Conservation (phyloP, 2,113 vertebrate species). For the Delphinapterus leucas region DNA sequence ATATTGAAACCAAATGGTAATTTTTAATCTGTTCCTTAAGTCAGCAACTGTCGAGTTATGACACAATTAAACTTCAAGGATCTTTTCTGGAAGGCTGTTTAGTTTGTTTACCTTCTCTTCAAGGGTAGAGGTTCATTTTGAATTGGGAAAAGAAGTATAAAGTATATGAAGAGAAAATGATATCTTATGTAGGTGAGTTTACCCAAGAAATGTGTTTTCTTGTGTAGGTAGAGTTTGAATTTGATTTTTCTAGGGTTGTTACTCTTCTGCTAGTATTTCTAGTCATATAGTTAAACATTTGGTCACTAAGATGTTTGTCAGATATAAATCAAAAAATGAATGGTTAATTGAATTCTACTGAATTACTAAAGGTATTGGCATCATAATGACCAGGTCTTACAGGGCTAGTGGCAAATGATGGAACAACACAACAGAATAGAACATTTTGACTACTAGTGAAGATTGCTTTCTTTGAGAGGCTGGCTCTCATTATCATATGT, state of each 20-base stretch:
- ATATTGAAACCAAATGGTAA: conserved; percentile 18
- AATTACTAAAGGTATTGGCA: background rate
- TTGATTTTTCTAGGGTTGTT: background rate
- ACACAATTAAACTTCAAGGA: background rate
- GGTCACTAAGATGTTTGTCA: conserved; percentile 1
- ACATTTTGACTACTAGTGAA: background rate
- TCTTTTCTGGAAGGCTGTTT: conserved; percentile 6
- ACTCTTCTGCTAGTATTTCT: conserved; percentile 6
- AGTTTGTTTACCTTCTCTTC: background rate
- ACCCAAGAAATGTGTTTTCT: background rate
- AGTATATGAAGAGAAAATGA: background rate
- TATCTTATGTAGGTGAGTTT: background rate
- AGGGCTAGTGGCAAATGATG: background rate
- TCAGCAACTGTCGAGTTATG: background rate
- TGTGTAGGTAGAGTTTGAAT: background rate
- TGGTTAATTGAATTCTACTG: background rate
- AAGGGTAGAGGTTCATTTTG: background rate
- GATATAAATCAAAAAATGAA: background rate
- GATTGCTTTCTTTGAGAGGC: background rate
- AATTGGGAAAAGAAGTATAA: background rate
- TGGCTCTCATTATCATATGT: background rate
- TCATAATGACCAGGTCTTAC: background rate
- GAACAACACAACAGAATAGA: background rate
- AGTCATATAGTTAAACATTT: conserved; percentile 27
- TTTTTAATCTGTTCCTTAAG: conserved; percentile 32